Evolutionary conservation across 2,888 invertebrate genomes (phyloP).

Genomic region (Drosophila silvestris): DNA sequence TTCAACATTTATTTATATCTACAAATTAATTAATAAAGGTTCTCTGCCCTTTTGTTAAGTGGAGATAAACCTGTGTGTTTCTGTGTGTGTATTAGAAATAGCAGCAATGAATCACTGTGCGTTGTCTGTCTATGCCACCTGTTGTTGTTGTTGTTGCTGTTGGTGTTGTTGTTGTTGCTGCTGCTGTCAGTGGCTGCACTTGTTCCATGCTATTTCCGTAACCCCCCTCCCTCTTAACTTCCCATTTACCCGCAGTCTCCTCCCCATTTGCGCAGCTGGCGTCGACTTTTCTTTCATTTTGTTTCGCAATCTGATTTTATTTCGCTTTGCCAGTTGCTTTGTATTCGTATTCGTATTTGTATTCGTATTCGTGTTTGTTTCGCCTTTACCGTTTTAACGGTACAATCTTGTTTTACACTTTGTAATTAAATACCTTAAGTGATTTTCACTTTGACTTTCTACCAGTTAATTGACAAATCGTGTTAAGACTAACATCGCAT

Average conservation of each 20-base stretch:
- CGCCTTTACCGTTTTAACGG: slow-evolving; percentile 5
- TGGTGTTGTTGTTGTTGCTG: slow-evolving; percentile 17
- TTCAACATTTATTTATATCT: slow-evolving; percentile 6
- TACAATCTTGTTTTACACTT: slow-evolving; percentile 52
- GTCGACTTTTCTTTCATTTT: slow-evolving; percentile 44
- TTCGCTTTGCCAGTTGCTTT: slow-evolving; percentile 49
- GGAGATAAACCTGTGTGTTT: not conserved
- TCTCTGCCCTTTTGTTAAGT: not conserved
- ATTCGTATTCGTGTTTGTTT: slow-evolving; percentile 13
- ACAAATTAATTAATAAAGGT: not conserved
- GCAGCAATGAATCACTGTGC: slow-evolving; percentile 34
- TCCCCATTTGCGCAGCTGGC: slow-evolving; percentile 38
- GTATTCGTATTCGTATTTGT: slow-evolving; percentile 20
- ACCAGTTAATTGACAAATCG: slow-evolving; percentile 57
- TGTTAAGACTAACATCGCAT: slow-evolving; percentile 32
- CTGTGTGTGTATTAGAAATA: not conserved
- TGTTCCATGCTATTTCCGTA: slow-evolving; percentile 47
- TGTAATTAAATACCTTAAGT: slow-evolving; percentile 77
- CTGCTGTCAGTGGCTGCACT: slow-evolving; percentile 36
- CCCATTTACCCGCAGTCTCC: slow-evolving; percentile 3
- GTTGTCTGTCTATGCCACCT: slow-evolving; percentile 52
- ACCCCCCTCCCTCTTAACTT: slow-evolving; percentile 6
- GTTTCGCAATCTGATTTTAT: slow-evolving; percentile 67
- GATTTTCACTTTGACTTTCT: slow-evolving; percentile 58
- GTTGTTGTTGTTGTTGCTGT: slow-evolving; percentile 52